These are phyloP conservation scores for Pseudochirops corinnae DNA, from an alignment of 2,797 vertebrate species.

Conservation along the genomic window DNA sequence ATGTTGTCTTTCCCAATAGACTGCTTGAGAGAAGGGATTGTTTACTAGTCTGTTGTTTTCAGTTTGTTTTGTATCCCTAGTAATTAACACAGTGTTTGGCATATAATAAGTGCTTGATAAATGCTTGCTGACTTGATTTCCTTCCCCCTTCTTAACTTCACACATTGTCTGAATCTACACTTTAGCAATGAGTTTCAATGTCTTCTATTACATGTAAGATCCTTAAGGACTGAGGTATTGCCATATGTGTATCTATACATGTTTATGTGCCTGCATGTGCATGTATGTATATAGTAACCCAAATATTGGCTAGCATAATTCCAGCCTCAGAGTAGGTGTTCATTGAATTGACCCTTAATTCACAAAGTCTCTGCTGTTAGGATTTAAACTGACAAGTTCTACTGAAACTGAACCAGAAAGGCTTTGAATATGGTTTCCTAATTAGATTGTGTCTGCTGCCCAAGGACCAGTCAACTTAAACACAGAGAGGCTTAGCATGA, in stretches of 20 bases:
- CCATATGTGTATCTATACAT: neutral
- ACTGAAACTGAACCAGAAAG: neutral
- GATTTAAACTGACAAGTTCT: neutral
- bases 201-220: neutral
- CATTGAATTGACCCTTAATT: neutral
- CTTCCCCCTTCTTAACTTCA: neutral
- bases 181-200: neutral
- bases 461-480: neutral
- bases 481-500: neutral
- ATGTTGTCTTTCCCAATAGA: neutral
- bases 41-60: neutral
- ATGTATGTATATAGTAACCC: neutral
- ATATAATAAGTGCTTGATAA: neutral
- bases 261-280: too few relatives aligned
- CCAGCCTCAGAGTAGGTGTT: neutral
- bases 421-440: neutral
- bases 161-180: neutral
- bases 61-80: neutral
- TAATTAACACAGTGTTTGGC: neutral
- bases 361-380: neutral
- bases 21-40: neutral
- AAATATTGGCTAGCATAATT: neutral
- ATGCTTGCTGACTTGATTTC: neutral
- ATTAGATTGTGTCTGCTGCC: neutral
- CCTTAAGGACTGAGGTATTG: neutral